Conservation (phyloP, 2,797 vertebrate species). For the Allobates femoralis region DNA sequence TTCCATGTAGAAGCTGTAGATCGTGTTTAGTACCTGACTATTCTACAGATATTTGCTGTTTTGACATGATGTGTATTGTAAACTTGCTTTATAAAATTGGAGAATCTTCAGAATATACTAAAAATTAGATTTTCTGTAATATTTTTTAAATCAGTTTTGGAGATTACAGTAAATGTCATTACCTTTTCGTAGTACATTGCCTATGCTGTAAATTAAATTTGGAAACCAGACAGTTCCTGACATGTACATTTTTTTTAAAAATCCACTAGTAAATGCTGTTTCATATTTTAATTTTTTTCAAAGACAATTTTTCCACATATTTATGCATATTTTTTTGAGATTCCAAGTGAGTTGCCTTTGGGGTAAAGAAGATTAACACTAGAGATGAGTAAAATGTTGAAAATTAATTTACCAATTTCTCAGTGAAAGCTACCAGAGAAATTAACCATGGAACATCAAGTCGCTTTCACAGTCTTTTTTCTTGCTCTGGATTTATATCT, state of each 20-base stretch:
- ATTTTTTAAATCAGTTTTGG: slow-evolving; percentile 2
- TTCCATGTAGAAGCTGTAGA: background rate
- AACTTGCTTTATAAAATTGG: background rate
- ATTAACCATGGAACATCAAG: background rate
- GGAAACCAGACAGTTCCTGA: background rate
- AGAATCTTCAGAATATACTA: background rate
- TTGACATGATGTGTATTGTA: background rate
- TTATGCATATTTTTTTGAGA: background rate
- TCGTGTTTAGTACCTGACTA: background rate
- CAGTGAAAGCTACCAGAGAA: background rate
- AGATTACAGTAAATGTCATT: slow-evolving; percentile 48
- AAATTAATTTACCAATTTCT: background rate
- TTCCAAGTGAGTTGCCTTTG: background rate
- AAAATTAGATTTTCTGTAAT: background rate
- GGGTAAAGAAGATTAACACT: background rate
- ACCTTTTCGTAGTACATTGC: slow-evolving; percentile 36
- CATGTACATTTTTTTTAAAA: background rate
- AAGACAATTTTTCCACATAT: background rate
- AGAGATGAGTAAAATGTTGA: background rate
- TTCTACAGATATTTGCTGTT: background rate
- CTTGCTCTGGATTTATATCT: background rate
- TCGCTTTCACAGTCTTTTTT: background rate
- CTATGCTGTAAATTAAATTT: slow-evolving; percentile 27
- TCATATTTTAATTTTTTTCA: background rate
- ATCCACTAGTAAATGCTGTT: slow-evolving; percentile 6